Evolutionary conservation across 2,888 invertebrate species (phyloP), one percentile per base, ranked within the genome.

Genomic region (Meteorus cinctellus): DNA sequence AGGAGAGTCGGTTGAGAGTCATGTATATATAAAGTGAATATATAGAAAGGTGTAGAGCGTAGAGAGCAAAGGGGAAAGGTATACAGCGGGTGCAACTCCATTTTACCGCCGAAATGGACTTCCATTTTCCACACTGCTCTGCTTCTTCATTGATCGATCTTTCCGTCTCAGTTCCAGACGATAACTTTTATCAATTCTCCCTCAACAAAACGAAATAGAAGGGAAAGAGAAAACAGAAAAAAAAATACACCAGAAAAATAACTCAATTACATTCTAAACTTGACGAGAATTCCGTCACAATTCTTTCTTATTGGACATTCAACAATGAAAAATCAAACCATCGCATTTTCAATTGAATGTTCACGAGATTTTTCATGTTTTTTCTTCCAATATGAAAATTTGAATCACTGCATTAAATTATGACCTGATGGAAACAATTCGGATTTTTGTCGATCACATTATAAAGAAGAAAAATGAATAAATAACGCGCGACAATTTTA

Each of bases 81-180:
- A 12, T 41, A 19, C 19, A 8, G 5, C 8, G 55, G 55, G 55
- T 55, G 55, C 19, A 55, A 55, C 55, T 55, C 55, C 10, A 55
- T 55, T 55, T 55, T 55, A 55, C 55, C 55, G 19, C 55, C 55
- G 55, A 55, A 55, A 55, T 55, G 55, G 55, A 55, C 55, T 55
- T 24, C 55, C 55, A 55, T 55, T 55, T 55, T 55, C 24, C n/a
- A 55, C 19, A 55, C 19, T n/a, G 5, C 19, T 62, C n/a, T 62
- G 62, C 27, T 62, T 62, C 62, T 29, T 62, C 62, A 31, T 10
- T 31, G 27, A 62, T 62, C 16, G 62, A 62, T 62, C 55, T 55
- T 62, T 62, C 27, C 62, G 62, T 62, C 62, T 62, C 62, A 14
- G 55, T 31, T 62, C 62, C 31, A 16, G 31, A 31, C 62, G 62